These are phyloP conservation scores for Ochotona princeps DNA, from an alignment of 2,113 vertebrate genomes.

Conservation along the genomic window DNA sequence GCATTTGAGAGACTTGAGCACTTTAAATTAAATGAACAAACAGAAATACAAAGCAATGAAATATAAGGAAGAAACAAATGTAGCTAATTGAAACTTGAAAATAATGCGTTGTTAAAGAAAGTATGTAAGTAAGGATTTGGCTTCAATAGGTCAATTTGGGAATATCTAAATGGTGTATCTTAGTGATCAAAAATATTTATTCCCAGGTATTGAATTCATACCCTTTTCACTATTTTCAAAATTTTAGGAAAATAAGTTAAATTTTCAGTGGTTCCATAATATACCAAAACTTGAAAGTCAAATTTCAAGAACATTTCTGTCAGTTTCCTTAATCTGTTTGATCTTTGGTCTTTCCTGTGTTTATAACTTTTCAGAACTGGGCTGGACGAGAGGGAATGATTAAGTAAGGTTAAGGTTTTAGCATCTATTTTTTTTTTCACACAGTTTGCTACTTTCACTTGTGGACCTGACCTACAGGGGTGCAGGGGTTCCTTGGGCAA, in stretches of 20 bases:
- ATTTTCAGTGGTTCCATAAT: background rate
- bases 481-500: background rate
- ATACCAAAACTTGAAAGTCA: background rate
- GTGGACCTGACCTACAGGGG: background rate
- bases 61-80: background rate
- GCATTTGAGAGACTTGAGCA: background rate
- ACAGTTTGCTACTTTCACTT: background rate
- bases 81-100: background rate
- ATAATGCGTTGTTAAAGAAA: background rate
- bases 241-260: background rate
- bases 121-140: background rate
- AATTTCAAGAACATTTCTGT: background rate
- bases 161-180: background rate
- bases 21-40: background rate
- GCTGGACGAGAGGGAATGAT: background rate
- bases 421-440: background rate
- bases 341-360: background rate
- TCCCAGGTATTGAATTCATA: background rate
- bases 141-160: background rate
- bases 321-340: background rate
- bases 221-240: background rate
- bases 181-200: background rate
- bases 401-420: background rate
- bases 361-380: background rate
- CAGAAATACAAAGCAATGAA: slow-evolving; percentile 5